Evolutionary conservation across 2,888 invertebrate genomes (phyloP), one percentile per base, ranked within the genome.

Genomic region (Lypha dubia): DNA sequence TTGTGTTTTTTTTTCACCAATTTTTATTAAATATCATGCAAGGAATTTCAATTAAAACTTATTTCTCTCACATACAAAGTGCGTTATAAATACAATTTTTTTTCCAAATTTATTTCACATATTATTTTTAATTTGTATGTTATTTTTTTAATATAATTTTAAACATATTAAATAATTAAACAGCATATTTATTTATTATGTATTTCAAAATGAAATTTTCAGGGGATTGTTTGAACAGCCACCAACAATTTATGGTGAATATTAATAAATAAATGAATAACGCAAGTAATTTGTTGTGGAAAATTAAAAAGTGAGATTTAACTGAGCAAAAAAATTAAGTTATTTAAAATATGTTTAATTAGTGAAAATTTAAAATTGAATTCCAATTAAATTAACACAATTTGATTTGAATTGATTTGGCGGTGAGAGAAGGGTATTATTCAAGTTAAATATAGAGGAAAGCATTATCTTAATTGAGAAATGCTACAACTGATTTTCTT

Each of bases 21-120:
- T 15, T 51, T 38, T 68, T 5, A n/a, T 53, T 13, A 2, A 46
- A 46, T 51, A 20, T 35, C 51, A 24, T 56, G 44, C 32, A n/a
- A 20, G 58, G 58, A 44, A 60, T 71, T 58, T 58, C 58, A 71
- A 46, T 71, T 58, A 32, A 20, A 46, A 56, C 11, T 28, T 56
- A 68, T 68, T 68, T 68, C n/a, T n/a, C 7, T n/a, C 15, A 32
- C 32, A 20, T 28, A n/a, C 0, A 28, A 28, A 71, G 17, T 20
- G 7, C 20, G 20, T 58, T 68, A 5, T 68, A 53, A 53, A 53
- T 68, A n/a, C n/a, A 53, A 3, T 49, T 35, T 49, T 67, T 35
- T 35, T 4, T 13, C 6, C 11, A 53, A n/a, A 1, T 63, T 1
- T 4, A 13, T 32, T 35, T 22, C 11, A 5, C n/a, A n/a, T n/a